Evolutionary conservation across 2,113 vertebrate genomes (phyloP).

Genomic region (Poeciliopsis prolifica): DNA sequence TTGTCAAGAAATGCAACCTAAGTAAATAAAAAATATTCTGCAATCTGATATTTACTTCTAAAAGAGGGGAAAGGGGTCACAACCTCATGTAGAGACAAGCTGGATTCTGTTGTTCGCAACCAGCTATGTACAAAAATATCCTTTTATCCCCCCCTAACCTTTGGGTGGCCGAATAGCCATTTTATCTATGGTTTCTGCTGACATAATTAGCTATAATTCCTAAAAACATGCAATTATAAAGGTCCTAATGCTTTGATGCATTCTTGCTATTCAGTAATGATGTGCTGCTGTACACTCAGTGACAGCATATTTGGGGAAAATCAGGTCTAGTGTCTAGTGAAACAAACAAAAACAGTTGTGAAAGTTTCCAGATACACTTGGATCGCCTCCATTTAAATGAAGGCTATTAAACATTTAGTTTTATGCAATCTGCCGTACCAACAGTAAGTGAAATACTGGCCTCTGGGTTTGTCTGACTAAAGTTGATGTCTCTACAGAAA

Average conservation of each 20-base stretch:
- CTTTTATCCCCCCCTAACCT: not conserved
- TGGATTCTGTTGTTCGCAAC: too few species aligned
- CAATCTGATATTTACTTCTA: too few species aligned
- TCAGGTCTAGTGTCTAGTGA: too few species aligned
- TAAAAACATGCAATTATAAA: not conserved
- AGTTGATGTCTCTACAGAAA: too few species aligned
- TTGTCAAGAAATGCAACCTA: not conserved
- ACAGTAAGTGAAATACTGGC: not conserved
- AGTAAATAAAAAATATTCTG: not conserved
- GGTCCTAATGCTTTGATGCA: not conserved
- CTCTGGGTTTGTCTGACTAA: not conserved
- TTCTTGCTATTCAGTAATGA: not conserved
- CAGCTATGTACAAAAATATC: not conserved
- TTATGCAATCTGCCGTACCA: not conserved
- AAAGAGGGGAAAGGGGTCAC: too few species aligned
- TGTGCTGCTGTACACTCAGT: not conserved
- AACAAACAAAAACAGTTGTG: not conserved
- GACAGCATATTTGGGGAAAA: not conserved
- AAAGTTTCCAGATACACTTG: not conserved
- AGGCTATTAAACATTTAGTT: not conserved
- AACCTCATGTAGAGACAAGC: too few species aligned
- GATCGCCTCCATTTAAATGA: not conserved
- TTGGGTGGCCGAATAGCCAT: not conserved
- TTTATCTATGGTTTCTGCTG: not conserved
- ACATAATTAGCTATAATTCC: not conserved